Evolutionary conservation across 2,888 invertebrate genomes (phyloP), one percentile per base, ranked within the genome.

Genomic region (Nycteola revayana): DNA sequence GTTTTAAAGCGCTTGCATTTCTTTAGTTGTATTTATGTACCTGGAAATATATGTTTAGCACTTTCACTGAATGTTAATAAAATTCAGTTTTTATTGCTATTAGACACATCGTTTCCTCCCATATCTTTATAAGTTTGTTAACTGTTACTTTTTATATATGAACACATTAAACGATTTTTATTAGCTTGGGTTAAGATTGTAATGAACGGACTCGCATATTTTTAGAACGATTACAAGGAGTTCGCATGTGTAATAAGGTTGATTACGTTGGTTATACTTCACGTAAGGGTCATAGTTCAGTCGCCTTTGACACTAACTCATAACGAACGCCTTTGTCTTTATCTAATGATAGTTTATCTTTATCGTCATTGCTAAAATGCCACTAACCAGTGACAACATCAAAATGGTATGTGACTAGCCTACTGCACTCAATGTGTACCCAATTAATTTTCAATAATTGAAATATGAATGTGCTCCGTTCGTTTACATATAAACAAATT

Each of bases 231-330:
- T 41, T 46, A 49, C 52, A 47, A 46, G 43, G 38, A 55, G 36
- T 45, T 49, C 52, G 34, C 47, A 27, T 39, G 20, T 37, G 18
- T 54, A 68, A 69, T 63, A 59, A 66, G 61, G 69, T 66, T 63
- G 66, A 75, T 75, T 68, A 59, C 63, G 64, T 69, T 60, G 58
- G 64, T 51, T 60, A 46, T 60, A 66, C 53, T 67, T 60, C 53
- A 60, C 51, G 44, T 50, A 49, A 55, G 59, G 71, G 69, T 69
- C 70, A 67, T 45, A 66, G 66, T 55, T 62, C 66, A 63, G 49
- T 38, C 50, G 45, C 52, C 53, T 59, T 50, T 46, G 48, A 57
- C 48, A 60, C 46, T 40, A 54, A 49, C 50, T 54, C 49, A 59
- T 51, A 56, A 59, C 38, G 39, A 25, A 38, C 32, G 35, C 47